phyloP scores from a whole-genome alignment of 1,140 invertebrate species.

The Colletes latitarsis region DNA sequence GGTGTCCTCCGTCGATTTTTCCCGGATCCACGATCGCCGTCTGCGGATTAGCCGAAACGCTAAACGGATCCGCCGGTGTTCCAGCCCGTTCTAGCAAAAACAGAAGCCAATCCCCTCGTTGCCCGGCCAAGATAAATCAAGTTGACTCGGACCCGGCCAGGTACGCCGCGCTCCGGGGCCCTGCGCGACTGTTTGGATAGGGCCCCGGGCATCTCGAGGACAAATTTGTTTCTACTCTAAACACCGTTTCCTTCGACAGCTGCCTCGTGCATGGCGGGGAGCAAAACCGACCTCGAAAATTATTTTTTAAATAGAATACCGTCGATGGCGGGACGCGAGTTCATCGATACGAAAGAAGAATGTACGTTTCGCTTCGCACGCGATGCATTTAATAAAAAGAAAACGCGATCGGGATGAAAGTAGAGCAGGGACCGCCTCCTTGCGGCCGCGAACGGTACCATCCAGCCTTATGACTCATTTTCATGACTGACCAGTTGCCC shows the following conservation, averaged over 20 bases:
- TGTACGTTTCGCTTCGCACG: too few species aligned
- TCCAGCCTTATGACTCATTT: too few species aligned
- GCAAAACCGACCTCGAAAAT: too few species aligned
- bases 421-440: too few species aligned
- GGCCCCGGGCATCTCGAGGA: slow-evolving; percentile 20
- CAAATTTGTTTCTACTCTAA: slow-evolving; percentile 48
- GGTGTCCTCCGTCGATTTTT: slow-evolving; percentile 56
- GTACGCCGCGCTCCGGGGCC: not conserved
- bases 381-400: too few species aligned
- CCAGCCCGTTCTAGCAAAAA: slow-evolving; percentile 55
- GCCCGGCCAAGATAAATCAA: slow-evolving; percentile 41
- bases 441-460: too few species aligned
- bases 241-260: not conserved
- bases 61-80: slow-evolving; percentile 58
- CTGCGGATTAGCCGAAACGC: slow-evolving; percentile 54
- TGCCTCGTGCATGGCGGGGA: too few species aligned
- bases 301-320: too few species aligned
- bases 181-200: slow-evolving; percentile 24
- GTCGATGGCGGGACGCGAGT: too few species aligned
- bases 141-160: slow-evolving; percentile 50
- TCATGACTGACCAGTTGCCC: too few species aligned
- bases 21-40: slow-evolving; percentile 47
- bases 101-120: slow-evolving; percentile 58
- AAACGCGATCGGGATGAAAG: too few species aligned
- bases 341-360: too few species aligned